phyloP scores from a whole-genome alignment of 2,797 vertebrate species.

The Steatocranus sp. region DNA sequence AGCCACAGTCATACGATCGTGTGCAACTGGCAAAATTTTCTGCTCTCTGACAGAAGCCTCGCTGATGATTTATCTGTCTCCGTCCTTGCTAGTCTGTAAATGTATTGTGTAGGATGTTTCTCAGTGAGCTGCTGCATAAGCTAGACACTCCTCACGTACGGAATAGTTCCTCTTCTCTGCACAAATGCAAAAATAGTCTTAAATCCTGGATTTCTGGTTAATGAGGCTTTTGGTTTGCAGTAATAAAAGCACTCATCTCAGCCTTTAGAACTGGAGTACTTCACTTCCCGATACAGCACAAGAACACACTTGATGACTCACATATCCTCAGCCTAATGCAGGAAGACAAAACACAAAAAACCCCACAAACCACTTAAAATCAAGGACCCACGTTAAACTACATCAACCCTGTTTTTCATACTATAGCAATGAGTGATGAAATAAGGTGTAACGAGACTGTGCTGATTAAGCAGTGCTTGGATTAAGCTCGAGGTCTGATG shows the following conservation, averaged over 20 bases:
- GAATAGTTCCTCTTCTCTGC: neutral
- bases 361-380: neutral
- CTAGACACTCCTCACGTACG: neutral
- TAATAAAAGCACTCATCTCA: neutral
- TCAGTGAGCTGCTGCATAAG: neutral
- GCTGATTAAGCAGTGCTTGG: neutral
- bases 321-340: neutral
- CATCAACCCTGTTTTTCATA: neutral
- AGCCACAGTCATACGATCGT: neutral
- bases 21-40: conserved; percentile 2
- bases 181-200: neutral
- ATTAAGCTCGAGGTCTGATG: neutral
- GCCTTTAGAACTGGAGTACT: neutral
- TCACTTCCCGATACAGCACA: neutral
- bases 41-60: conserved; percentile 4
- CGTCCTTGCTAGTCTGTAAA: neutral
- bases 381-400: neutral
- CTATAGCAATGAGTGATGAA: neutral
- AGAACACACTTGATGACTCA: neutral
- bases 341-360: neutral
- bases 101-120: neutral
- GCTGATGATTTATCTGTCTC: conserved; percentile 5
- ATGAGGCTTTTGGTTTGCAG: neutral
- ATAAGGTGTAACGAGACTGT: neutral
- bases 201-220: neutral